Base-by-base conservation (phyloP, 2,113 vertebrate genomes). In the Myiozetetes cayanensis region DNA sequence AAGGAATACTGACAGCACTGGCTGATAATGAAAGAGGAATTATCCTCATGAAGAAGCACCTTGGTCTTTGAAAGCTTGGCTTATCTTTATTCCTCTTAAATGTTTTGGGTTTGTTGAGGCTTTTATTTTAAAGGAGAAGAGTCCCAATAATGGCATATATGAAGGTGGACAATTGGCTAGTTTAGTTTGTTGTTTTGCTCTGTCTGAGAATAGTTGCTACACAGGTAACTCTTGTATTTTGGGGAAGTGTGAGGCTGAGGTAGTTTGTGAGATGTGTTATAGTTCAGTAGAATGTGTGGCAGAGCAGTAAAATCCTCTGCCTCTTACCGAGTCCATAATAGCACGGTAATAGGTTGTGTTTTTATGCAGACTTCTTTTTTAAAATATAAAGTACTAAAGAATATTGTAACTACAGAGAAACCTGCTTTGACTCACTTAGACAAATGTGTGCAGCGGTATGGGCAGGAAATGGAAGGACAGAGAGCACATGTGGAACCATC, bases 401-500 rank as follows among this genome's bases (percentile, higher is more conserved):
- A 24, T 93, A 61, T 81, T 84, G 59, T 86, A 80, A 62, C 81
- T 88, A 33, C 23, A 72, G 31, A 81, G 90, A 86, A 90, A 86
- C 53, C 85, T 92, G 77, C 80, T 92, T 82, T 92, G 93, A 37
- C 79, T 96, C 80, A 44, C 66, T 91, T 62, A 89, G 41, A 86
- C 90, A 93, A 88, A 95, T 92, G 90, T 41, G 62, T n/a, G 80
- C 59, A 2, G 41, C 44, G 66, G 39, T 85, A 75, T 4, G 74
- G 86, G 68, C 84, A 93, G 94, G 96, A 94, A 95, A 82, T 82
- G 70, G 96, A 94, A 87, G 85, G 77, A 95, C 93, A 83, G 90
- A 83, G 94, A 90, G 90, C 94, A 94, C 89, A 92, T 93, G 82
- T 95, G 95, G 91, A 95, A 87, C 89, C 83, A 87, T 94, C 92